Conservation (phyloP, 1,140 invertebrate genomes). For the Scylla paramamosain region DNA sequence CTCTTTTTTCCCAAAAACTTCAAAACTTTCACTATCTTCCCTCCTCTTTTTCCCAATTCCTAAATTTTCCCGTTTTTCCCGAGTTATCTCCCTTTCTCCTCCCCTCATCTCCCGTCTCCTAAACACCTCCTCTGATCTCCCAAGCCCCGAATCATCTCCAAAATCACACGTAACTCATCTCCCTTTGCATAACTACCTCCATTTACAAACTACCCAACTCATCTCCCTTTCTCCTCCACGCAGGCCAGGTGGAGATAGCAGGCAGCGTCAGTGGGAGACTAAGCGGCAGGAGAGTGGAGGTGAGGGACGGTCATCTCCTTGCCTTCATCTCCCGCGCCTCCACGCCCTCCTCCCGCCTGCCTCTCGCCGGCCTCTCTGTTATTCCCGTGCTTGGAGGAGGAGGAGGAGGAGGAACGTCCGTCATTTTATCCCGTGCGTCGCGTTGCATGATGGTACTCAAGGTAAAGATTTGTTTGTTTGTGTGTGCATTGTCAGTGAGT, state of each 20-base stretch:
- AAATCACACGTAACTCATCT: no score
- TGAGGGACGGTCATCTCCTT: conserved; percentile 62
- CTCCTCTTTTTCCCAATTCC: no score
- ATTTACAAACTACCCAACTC: no score
- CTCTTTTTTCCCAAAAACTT: no score
- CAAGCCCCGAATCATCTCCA: no score
- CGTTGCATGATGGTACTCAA: conserved; percentile 66
- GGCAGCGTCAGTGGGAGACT: conserved; percentile 47
- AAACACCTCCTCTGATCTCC: no score
- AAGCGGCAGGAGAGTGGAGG: conserved; percentile 42
- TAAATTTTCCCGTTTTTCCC: no score
- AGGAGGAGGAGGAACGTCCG: background rate
- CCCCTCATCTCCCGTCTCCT: no score
- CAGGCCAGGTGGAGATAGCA: conserved; percentile 55
- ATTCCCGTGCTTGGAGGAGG: conserved; percentile 50
- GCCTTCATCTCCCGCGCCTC: conserved; percentile 43
- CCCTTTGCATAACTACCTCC: no score
- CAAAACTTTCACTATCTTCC: no score
- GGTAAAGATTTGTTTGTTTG: conserved; percentile 32
- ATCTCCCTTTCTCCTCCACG: background rate
- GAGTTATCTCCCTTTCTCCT: no score
- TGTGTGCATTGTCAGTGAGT: no score
- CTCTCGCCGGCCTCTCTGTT: conserved; percentile 52
- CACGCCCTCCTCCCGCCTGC: conserved; percentile 48
- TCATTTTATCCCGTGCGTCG: conserved; percentile 38